Percentiles rank a stretch among this genome's conserved stretches.
Evolutionary conservation across 2,797 vertebrate genomes (phyloP).

Genomic region (Rousettus madagascariensis): DNA sequence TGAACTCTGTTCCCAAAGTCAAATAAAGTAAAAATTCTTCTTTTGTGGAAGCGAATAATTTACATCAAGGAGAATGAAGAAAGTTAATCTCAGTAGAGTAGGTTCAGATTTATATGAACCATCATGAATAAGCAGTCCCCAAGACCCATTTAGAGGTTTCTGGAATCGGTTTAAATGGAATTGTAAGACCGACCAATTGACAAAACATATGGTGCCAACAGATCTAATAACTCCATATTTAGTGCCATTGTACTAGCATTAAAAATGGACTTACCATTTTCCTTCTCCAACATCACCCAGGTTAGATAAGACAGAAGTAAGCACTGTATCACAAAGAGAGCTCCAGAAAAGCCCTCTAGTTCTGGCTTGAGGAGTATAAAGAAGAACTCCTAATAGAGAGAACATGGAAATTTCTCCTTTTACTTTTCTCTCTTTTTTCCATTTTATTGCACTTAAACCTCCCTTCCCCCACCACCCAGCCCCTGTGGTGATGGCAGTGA

Average conservation of each 20-base stretch:
- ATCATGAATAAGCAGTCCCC: neutral
- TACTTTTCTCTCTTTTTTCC: neutral
- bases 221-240: neutral
- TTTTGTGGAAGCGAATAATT: neutral
- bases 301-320: neutral
- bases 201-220: neutral
- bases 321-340: neutral
- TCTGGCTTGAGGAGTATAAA: neutral
- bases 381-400: neutral
- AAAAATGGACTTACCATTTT: neutral
- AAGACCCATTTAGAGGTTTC: neutral
- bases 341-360: neutral
- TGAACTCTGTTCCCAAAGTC: neutral
- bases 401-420: neutral
- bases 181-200: neutral
- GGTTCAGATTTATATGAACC: neutral
- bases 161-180: conserved; percentile 16
- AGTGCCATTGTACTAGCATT: neutral
- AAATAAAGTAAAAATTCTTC: neutral
- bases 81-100: neutral
- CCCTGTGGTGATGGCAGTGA: neutral
- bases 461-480: too few species aligned
- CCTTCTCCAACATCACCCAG: neutral
- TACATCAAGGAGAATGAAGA: neutral
- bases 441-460: neutral